Evolutionary conservation across 2,113 vertebrate species (phyloP).

Genomic region (Thymallus thymallus): DNA sequence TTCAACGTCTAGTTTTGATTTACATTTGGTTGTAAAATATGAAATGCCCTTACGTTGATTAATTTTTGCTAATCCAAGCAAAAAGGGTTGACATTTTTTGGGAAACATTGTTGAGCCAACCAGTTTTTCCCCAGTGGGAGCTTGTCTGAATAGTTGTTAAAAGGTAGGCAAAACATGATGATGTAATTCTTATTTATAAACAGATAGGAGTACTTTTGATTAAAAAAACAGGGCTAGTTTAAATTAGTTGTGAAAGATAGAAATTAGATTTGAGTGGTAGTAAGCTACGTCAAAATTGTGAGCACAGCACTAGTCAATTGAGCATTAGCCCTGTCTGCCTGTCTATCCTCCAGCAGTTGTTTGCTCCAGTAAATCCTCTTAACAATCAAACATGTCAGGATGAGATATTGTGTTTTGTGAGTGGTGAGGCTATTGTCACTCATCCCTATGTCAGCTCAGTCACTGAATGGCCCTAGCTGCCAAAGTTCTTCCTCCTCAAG

Average conservation of each 20-base stretch:
- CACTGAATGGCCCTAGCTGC: constrained; percentile 4
- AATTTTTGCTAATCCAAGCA: no score
- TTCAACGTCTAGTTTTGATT: no score
- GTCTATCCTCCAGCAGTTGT: not conserved
- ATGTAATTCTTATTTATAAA: constrained; percentile 1
- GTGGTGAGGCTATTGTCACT: not conserved
- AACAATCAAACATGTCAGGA: not conserved
- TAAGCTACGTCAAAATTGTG: constrained; percentile 7
- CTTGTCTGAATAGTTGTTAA: not conserved
- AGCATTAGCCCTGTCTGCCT: constrained; percentile 8
- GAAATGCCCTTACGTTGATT: no score
- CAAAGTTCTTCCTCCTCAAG: constrained; percentile 6
- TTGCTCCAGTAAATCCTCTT: not conserved
- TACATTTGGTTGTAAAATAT: no score
- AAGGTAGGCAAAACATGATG: not conserved
- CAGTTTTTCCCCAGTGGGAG: no score
- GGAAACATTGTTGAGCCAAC: no score
- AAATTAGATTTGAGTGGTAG: not conserved
- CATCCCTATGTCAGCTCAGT: not conserved
- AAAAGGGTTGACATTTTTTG: no score
- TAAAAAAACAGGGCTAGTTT: not conserved
- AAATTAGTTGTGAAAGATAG: not conserved
- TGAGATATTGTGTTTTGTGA: not conserved
- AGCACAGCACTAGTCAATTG: not conserved
- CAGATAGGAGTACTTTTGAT: not conserved